Evolutionary conservation across 1,140 invertebrate species (phyloP).

Genomic region (Centruroides sculpturatus): DNA sequence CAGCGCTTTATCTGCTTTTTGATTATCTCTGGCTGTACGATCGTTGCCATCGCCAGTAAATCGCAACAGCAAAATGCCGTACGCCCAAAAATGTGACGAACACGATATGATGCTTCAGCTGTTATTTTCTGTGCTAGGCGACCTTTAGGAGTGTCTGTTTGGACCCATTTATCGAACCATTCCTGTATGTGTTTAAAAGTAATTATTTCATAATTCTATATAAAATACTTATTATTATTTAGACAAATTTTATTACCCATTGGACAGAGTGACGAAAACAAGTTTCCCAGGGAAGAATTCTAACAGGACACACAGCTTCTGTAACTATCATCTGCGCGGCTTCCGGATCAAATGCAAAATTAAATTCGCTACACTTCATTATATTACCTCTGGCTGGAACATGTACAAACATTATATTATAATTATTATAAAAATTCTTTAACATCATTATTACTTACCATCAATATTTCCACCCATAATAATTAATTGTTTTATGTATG

Average conservation of each 20-base stretch:
- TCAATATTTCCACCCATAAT: conserved; percentile 44
- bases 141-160: no score
- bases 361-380: conserved; percentile 42
- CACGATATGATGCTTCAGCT: no score
- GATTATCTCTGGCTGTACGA: no score
- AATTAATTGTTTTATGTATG: conserved; percentile 35
- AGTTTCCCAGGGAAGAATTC: conserved; percentile 47
- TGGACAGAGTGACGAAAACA: conserved; percentile 21
- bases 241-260: conserved; percentile 1
- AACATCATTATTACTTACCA: conserved; percentile 19
- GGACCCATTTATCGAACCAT: no score
- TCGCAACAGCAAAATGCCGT: no score
- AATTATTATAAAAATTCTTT: background rate
- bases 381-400: conserved; percentile 36
- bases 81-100: no score
- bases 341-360: conserved; percentile 47
- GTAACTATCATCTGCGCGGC: conserved; percentile 47
- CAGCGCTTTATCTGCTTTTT: no score
- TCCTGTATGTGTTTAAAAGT: no score
- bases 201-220: no score
- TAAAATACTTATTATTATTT: background rate
- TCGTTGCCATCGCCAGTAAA: no score
- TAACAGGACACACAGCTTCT: conserved; percentile 37
- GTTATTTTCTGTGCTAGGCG: no score
- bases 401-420: background rate